phyloP scores from a whole-genome alignment of 92 coral and sea anemone species.

The Parazoanthus swiftii region DNA sequence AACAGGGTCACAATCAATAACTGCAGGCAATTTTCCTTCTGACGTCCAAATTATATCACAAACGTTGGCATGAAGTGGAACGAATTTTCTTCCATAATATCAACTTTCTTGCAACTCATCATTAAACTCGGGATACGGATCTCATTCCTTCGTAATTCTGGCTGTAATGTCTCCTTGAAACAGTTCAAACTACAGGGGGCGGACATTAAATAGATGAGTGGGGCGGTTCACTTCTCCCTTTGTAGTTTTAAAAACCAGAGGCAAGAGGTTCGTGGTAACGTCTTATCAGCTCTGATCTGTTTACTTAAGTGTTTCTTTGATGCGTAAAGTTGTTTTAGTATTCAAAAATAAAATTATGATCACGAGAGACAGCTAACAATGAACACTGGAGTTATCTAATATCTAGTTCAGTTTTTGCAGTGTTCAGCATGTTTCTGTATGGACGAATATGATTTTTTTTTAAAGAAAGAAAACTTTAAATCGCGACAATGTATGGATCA shows the following conservation, averaged over 20 bases:
- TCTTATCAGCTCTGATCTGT: neutral
- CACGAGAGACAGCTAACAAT: neutral
- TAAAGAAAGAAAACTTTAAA: no score
- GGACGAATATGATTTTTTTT: no score
- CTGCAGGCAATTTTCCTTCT: slow-evolving; percentile 23
- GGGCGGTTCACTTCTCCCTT: neutral
- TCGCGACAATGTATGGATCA: no score
- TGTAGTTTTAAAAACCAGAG: neutral
- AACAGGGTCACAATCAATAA: neutral
- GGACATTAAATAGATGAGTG: neutral
- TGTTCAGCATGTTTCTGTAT: no score
- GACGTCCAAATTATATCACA: neutral
- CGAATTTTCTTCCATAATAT: neutral
- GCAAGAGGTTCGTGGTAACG: neutral
- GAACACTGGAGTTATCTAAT: neutral
- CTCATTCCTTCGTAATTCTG: neutral
- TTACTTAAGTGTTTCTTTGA: neutral
- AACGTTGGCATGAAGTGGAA: neutral
- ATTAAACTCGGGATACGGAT: neutral
- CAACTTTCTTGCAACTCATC: neutral
- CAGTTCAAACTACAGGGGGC: neutral
- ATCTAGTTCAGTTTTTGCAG: neutral
- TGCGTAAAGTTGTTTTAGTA: neutral
- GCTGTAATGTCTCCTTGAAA: neutral
- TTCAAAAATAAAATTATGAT: neutral